Percentiles rank a stretch among this genome's conserved stretches.
These are phyloP conservation scores for Plebejus melissa DNA, from an alignment of 2,888 invertebrate genomes.

Conservation along the genomic window DNA sequence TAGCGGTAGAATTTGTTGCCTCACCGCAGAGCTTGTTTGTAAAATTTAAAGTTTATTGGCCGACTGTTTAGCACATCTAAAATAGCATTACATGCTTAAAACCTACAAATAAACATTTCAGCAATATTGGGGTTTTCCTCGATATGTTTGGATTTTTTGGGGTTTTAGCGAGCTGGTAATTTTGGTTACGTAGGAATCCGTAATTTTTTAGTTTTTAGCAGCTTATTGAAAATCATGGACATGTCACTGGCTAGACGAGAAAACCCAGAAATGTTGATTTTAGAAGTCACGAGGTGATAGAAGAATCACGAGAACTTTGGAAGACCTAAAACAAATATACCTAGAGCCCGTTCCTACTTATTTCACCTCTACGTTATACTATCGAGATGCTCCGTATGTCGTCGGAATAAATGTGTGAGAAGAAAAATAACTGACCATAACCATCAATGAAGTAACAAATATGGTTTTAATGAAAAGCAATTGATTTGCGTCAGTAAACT, in stretches of 20 bases:
- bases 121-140: conserved; percentile 6
- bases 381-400: not conserved
- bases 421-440: not conserved
- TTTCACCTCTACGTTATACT: not conserved
- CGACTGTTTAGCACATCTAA: not conserved
- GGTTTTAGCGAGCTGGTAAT: not conserved
- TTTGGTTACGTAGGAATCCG: not conserved
- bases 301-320: not conserved
- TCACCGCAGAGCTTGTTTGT: conserved; percentile 2
- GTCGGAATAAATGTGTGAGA: not conserved
- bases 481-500: conserved; percentile 47
- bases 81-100: not conserved
- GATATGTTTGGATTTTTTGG: not conserved
- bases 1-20: not conserved
- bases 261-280: not conserved
- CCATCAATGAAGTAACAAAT: conserved; percentile 10
- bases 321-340: not conserved
- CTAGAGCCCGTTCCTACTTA: not conserved
- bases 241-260: not conserved
- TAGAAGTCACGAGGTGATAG: not conserved
- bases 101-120: not conserved
- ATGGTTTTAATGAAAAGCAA: conserved; percentile 23
- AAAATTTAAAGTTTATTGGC: not conserved
- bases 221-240: not conserved
- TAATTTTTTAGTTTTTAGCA: not conserved